Evolutionary conservation across 2,888 invertebrate genomes (phyloP), one percentile per base, ranked within the genome.

Genomic region (Stenichneumon culpator): DNA sequence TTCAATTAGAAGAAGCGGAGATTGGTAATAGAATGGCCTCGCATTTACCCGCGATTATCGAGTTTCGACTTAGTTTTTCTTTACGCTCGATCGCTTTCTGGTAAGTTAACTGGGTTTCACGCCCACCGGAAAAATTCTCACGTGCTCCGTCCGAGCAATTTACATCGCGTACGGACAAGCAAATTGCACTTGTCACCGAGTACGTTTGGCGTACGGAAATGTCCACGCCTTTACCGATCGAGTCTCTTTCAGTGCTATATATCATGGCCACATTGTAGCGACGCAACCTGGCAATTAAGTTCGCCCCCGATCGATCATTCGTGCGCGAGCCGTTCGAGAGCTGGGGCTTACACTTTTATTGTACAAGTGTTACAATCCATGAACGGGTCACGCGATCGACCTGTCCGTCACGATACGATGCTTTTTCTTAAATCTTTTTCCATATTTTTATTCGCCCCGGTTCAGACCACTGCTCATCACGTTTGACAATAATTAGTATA

Each of bases 261-360:
- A 74, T 36, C 60, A 65, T 72, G 32, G n/a, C 39, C 28, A 28
- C 70, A 74, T 32, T n/a, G 14, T 67, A 65, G 70, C 47, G 36
- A 67, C 25, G 63, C 68, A 32, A 70, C 39, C 25, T 57, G 63
- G 72, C 82, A 79, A 69, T 84, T 70, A 69, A 73, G 63, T 54
- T 60, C 63, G 54, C 63, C 32, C 44, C 67, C 52, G 74, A 84
- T 84, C 79, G 82, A 84, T 84, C 47, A 84, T 75, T 82, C 65
- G 67, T 63, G 84, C 57, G 67, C 57, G 11, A 65, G 39, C 63
- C 28, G 63, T 69, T 65, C 36, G 32, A 39, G 36, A 36, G 52
- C 60, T 81, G 25, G 52, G 68, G 68, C 68, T 39, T 52, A 73
- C 63, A 19, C 68, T 68, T 81, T 68, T 50, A 69, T 73, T 69